phyloP scores from a whole-genome alignment of 2,113 vertebrate genomes.

The Tenrec ecaudatus region DNA sequence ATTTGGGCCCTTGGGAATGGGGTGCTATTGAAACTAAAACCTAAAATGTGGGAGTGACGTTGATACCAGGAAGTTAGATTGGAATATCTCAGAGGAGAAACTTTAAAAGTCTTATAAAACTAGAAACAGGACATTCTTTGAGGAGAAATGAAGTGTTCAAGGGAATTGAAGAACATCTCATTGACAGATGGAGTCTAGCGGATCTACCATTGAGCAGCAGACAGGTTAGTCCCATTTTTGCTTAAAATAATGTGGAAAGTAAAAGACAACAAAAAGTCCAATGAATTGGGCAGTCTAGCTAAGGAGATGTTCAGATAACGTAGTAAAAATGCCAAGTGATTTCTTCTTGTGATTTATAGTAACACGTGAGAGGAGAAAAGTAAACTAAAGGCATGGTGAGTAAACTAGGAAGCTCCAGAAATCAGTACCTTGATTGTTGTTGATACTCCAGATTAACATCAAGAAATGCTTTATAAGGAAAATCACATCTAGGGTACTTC shows the following conservation, averaged over 20 bases:
- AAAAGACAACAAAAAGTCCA: neutral
- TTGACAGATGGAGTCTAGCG: neutral
- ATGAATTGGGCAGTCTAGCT: neutral
- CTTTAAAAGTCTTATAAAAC: neutral
- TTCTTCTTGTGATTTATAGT: neutral
- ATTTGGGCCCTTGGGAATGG: neutral
- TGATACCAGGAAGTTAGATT: neutral
- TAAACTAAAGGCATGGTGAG: neutral
- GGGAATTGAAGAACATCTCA: neutral
- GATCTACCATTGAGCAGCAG: neutral
- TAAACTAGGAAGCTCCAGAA: slow-evolving; percentile 4
- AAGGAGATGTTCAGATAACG: neutral
- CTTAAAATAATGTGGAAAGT: neutral
- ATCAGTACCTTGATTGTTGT: neutral
- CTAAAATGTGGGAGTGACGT: neutral
- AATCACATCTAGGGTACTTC: neutral
- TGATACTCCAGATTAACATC: neutral
- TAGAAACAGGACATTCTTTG: slow-evolving; percentile 26
- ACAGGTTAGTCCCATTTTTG: slow-evolving; percentile 4
- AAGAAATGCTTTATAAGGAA: slow-evolving; percentile 22
- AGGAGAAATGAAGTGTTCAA: slow-evolving; percentile 37
- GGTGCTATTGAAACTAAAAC: neutral
- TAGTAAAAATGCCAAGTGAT: neutral
- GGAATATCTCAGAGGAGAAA: neutral
- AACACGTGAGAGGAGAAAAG: neutral